phyloP scores from a whole-genome alignment of 2,113 vertebrate genomes.

The Mellivora capensis region DNA sequence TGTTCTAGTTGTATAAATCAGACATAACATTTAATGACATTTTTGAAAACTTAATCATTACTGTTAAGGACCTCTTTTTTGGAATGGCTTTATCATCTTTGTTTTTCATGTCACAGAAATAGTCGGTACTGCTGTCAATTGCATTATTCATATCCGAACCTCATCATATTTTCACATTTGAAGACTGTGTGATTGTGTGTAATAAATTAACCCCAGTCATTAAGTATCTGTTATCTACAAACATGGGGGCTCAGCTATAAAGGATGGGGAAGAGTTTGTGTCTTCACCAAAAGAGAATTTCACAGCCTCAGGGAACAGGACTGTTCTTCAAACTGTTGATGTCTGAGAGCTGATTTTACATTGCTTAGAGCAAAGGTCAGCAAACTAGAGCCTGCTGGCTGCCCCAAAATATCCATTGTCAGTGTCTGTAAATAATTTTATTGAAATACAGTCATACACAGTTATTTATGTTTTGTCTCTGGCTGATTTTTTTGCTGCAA shows the following conservation, averaged over 20 bases:
- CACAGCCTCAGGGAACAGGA: neutral
- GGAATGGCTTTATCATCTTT: neutral
- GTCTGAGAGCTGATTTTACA: neutral
- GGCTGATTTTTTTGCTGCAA: neutral
- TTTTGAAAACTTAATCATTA: neutral
- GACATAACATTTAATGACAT: neutral
- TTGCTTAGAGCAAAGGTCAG: neutral
- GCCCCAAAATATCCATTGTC: neutral
- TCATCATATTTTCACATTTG: neutral
- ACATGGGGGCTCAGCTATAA: neutral
- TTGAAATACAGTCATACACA: neutral
- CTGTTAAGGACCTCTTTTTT: neutral
- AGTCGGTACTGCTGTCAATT: neutral
- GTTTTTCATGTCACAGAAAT: neutral
- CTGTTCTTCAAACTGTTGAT: neutral
- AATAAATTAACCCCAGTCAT: neutral
- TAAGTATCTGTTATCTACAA: neutral
- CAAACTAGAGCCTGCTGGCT: neutral
- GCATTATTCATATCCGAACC: neutral
- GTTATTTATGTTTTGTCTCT: neutral
- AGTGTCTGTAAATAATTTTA: slow-evolving; percentile 24
- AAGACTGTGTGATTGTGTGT: neutral
- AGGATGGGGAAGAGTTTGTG: neutral
- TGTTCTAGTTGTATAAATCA: neutral
- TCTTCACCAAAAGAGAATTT: neutral